Evolutionary conservation across 2,888 invertebrate species (phyloP), one percentile per base, ranked within the genome.

Genomic region (Amitus sp.): DNA sequence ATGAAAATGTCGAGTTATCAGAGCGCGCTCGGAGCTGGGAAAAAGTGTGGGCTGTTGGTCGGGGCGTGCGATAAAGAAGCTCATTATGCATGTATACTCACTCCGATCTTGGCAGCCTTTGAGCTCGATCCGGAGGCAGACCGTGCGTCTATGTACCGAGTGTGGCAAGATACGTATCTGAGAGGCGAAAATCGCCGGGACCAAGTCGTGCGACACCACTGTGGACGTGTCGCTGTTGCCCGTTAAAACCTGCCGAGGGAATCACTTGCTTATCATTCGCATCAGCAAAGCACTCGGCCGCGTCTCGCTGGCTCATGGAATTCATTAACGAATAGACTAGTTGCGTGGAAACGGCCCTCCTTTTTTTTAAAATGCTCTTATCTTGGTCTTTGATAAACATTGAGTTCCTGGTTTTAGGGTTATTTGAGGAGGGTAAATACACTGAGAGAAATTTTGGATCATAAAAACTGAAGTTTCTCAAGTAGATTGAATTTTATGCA

Each of bases 221-320:
- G 88, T 87, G 61, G 89, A 87, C 0, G 91, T 92, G 82, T 93
- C 91, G 63, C 86, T 87, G 82, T 93, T 93, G 4, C 90, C 93
- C 19, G 85, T 83, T 71, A 93, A 84, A 54, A 91, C 87, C 92
- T 92, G 85, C 42, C 62, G 66, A 33, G 40, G 49, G 20, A 54
- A 34, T 43, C 37, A 47, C 42, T 60, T 47, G 15, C 20, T 37
- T 37, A 55, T 51, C 54, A 50, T 34, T 40, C 15, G 42, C 46
- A 33, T 42, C 50, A 51, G 23, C 43, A 37, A 10, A 52, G 47
- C 27, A 39, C 47, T 42, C 28, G 18, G 18, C 19, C 18, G 40
- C n/a, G 40, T 20, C 19, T 40, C 19, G 20, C 23, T 43, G 23
- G n/a, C n/a, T n/a, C n/a, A 43, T 43, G 43, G 23, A 23, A 43